Evolutionary conservation across 2,113 vertebrate species (phyloP).

Genomic region (Zosterops pallidus): DNA sequence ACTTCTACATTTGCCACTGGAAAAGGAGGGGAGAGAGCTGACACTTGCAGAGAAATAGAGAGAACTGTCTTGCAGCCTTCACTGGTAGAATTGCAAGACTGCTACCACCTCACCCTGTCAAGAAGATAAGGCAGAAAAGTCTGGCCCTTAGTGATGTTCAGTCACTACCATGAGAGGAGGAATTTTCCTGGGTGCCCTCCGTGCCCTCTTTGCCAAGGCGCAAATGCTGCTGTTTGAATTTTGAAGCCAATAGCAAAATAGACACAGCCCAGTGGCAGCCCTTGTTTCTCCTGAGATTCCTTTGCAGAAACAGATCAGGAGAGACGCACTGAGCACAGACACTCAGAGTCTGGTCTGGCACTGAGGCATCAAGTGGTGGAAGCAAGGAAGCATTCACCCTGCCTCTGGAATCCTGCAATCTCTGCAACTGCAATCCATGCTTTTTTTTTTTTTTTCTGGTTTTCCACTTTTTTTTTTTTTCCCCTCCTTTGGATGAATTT

Average conservation of each 20-base stretch:
- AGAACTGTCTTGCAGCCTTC: neutral
- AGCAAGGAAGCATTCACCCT: neutral
- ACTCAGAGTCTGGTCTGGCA: fast-evolving
- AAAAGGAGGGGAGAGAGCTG: neutral
- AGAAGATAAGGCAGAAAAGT: neutral
- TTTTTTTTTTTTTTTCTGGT: neutral
- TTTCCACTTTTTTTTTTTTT: neutral
- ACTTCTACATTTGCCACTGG: neutral
- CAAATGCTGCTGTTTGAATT: neutral
- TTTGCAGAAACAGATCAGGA: neutral
- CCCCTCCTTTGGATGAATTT: neutral
- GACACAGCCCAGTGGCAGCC: neutral
- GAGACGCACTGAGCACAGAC: neutral
- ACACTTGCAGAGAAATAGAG: neutral
- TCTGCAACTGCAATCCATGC: neutral
- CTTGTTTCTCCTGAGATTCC: neutral
- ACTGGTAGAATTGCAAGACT: neutral
- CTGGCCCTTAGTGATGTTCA: neutral
- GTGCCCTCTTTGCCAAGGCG: neutral
- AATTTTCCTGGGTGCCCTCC: neutral
- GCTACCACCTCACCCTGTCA: neutral
- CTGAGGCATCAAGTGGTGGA: neutral
- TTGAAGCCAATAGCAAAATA: neutral
- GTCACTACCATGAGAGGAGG: neutral
- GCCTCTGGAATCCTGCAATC: neutral